These are phyloP conservation scores for Dendrolimus houi DNA, from an alignment of 2,888 invertebrate genomes.

Conservation along the genomic window DNA sequence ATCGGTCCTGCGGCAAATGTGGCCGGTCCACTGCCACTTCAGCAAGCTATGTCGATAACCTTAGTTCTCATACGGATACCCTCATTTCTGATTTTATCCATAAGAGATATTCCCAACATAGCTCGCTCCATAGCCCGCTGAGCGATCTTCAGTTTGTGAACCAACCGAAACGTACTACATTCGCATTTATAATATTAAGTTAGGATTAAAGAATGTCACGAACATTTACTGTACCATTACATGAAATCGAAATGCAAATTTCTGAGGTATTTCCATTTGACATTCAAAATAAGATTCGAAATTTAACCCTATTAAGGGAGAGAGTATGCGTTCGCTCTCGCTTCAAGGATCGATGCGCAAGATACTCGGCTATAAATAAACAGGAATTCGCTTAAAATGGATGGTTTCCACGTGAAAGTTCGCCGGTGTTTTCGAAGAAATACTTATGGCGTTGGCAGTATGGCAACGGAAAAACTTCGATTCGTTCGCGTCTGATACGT, in stretches of 20 bases:
- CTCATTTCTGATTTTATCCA: no score
- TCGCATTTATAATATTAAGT: no score
- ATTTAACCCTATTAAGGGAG: not conserved
- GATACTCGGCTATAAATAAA: slow-evolving; percentile 36
- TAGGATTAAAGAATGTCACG: no score
- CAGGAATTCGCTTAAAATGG: slow-evolving; percentile 19
- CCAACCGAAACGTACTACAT: no score
- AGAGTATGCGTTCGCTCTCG: slow-evolving; percentile 11
- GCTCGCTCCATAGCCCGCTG: no score
- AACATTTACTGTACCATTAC: no score
- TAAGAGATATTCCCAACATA: no score
- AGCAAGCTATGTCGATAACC: no score
- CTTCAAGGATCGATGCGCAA: slow-evolving; percentile 29
- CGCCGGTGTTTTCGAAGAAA: slow-evolving; percentile 17
- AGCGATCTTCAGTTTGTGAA: no score
- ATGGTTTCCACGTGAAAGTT: slow-evolving; percentile 20
- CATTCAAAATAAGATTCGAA: not conserved
- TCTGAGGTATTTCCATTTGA: not conserved
- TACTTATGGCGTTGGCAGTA: not conserved
- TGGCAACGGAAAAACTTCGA: not conserved
- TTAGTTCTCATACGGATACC: no score
- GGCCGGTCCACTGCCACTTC: no score
- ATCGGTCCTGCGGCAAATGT: no score
- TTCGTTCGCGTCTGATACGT: not conserved
- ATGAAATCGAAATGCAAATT: not conserved